Evolutionary conservation across 2,113 vertebrate species (phyloP), one percentile per base, ranked within the genome.

Genomic region (Amia ocellicauda): DNA sequence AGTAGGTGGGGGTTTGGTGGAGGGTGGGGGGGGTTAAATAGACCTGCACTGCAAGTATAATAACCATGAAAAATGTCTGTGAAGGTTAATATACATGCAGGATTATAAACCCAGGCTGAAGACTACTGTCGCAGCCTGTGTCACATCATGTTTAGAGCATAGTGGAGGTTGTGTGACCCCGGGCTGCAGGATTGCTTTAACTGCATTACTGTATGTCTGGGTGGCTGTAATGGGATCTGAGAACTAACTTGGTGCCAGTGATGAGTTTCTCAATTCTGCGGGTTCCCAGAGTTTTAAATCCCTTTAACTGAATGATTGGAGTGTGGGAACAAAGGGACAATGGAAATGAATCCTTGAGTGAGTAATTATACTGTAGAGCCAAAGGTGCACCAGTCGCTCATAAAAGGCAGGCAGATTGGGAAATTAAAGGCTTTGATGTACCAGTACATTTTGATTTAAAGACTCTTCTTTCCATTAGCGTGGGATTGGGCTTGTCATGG

Each of bases 91-190:
- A 36, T 7, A 36, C 11, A 11, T 5, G 11, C 5, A 11, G 5
- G 31, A 36, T 36, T 5, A 36, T 11, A 36, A 36, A 36, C 31
- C 5, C 31, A 7, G 1, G 2, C 31, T 7, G 5, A 36, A 11
- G 31, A 36, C 5, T 36, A 11, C 31, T 36, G 31, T 36, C 5
- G 31, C 31, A 36, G 31, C 31, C 11, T n/a, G n/a, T n/a, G n/a
- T n/a, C n/a, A n/a, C n/a, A n/a, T n/a, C n/a, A 5, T 36, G 31
- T 11, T 36, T 5, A 36, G 5, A 7, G 31, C 11, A 11, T 11
- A 2, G 31, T 11, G 17, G 69, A 66, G 42, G 43, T 47, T 58
- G 29, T n/a, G n/a, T 23, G 52, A 17, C 19, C 36, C 29, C 28
- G 14, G n/a, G 23, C 41, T 4, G 4, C 36, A 7, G 5, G n/a